Conservation (phyloP, 2,113 vertebrate genomes). For the Acrocephalus kingi region DNA sequence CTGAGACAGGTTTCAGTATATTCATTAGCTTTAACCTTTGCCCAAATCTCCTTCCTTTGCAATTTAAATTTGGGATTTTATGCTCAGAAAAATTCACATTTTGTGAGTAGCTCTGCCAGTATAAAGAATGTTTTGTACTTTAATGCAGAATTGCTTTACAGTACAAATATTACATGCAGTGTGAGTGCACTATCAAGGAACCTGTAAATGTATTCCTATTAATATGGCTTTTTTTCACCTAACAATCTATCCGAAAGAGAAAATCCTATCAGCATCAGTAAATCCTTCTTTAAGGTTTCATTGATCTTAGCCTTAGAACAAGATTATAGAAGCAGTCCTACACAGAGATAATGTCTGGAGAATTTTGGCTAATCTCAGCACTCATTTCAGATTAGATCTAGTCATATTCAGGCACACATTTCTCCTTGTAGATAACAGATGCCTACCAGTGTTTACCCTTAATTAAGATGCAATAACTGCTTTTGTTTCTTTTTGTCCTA, state of each 20-base stretch:
- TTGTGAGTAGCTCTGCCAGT: neutral
- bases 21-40: slow-evolving; percentile 19
- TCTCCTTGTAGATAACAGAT: slow-evolving; percentile 59
- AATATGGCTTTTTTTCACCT: slow-evolving; percentile 36
- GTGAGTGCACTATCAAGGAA: slow-evolving; percentile 26
- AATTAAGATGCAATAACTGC: slow-evolving; percentile 72
- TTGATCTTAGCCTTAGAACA: slow-evolving; percentile 78
- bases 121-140: neutral
- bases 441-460: slow-evolving; percentile 58
- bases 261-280: slow-evolving; percentile 71
- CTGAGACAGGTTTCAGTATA: neutral
- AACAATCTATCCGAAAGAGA: slow-evolving; percentile 57
- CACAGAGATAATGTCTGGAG: slow-evolving; percentile 68
- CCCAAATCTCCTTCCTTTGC: neutral
- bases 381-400: slow-evolving; percentile 79
- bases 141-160: neutral
- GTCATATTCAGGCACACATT: slow-evolving; percentile 49
- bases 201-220: slow-evolving; percentile 43
- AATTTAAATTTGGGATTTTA: slow-evolving; percentile 13
- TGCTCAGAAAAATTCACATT: neutral
- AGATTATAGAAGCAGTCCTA: slow-evolving; percentile 73
- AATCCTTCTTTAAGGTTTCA: slow-evolving; percentile 76
- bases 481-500: slow-evolving; percentile 42
- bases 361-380: slow-evolving; percentile 73
- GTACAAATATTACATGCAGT: neutral